A percentile compares a stretch with the other conserved stretches of the same genome.
Conservation (phyloP, 2,797 vertebrate genomes). For the Sebastiscus albofasciatus region DNA sequence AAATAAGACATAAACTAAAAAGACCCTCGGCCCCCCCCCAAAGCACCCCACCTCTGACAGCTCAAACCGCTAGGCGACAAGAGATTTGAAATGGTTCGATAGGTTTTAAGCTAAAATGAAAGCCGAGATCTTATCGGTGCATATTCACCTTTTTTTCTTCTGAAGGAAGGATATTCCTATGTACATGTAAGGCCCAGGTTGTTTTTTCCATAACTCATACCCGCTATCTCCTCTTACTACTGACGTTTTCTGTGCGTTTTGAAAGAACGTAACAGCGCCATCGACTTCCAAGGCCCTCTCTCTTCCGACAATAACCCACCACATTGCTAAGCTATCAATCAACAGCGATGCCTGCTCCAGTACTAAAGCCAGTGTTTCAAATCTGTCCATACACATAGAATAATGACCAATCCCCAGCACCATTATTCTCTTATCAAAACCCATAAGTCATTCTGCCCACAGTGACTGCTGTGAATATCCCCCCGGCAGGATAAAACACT, state of each 20-base stretch:
- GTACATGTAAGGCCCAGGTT: neutral
- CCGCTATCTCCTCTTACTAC: neutral
- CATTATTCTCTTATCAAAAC: constrained; percentile 80
- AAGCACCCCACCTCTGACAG: constrained; percentile 19
- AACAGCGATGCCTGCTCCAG: constrained; percentile 30
- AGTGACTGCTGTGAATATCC: constrained; percentile 52
- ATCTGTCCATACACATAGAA: constrained; percentile 56
- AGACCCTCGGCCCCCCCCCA: constrained; percentile 1
- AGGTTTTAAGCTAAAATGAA: constrained; percentile 18
- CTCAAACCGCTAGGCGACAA: constrained; percentile 5
- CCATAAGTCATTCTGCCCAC: constrained; percentile 76
- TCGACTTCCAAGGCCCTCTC: constrained; percentile 21
- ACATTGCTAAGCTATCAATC: constrained; percentile 58
- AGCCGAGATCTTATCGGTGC: neutral
- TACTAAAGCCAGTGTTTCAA: constrained; percentile 59
- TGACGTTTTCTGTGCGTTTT: constrained; percentile 3
- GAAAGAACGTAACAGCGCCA: neutral
- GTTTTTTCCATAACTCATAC: neutral
- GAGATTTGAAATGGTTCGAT: constrained; percentile 4
- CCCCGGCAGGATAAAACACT: constrained; percentile 14
- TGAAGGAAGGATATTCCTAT: neutral
- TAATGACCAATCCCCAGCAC: constrained; percentile 68
- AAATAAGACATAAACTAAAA: constrained; percentile 53
- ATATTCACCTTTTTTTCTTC: neutral
- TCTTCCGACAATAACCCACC: constrained; percentile 10